These are phyloP conservation scores for Papilio aristodemus DNA, from an alignment of 1,140 invertebrate genomes.

Conservation along the genomic window DNA sequence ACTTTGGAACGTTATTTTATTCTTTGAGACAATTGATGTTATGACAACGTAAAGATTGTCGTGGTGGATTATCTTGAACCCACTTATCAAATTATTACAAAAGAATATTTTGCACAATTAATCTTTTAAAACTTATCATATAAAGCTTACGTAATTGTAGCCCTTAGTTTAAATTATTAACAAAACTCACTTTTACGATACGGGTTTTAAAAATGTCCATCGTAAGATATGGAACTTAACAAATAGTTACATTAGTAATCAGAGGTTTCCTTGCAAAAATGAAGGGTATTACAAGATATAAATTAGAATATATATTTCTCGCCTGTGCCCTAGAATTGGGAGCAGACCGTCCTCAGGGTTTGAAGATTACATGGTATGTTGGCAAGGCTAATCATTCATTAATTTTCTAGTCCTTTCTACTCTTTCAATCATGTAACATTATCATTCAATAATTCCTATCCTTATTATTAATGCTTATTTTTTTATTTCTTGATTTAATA, in stretches of 20 bases:
- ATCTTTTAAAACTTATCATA: not conserved
- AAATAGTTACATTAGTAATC: constrained; percentile 31
- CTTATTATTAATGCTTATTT: not conserved
- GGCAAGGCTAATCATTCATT: constrained; percentile 61
- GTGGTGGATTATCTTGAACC: not conserved
- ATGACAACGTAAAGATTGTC: not conserved
- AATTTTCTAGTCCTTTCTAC: constrained; percentile 12
- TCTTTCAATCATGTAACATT: constrained; percentile 10
- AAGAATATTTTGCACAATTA: not conserved
- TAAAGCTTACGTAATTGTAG: not conserved
- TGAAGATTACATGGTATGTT: constrained; percentile 64
- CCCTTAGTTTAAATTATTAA: not conserved
- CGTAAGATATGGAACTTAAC: too few relatives aligned
- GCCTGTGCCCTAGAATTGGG: constrained; percentile 50
- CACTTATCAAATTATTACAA: not conserved
- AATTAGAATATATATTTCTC: constrained; percentile 37
- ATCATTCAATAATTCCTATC: constrained; percentile 16
- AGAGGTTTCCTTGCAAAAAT: constrained; percentile 33
- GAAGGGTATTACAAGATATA: constrained; percentile 38
- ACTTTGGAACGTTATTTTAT: not conserved
- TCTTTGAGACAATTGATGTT: not conserved
- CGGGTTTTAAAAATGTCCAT: not conserved
- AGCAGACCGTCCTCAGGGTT: constrained; percentile 65
- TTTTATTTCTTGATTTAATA: not conserved
- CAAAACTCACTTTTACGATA: not conserved